Evolutionary conservation across 1,140 invertebrate species (phyloP).

Genomic region (Hyles vespertilio): DNA sequence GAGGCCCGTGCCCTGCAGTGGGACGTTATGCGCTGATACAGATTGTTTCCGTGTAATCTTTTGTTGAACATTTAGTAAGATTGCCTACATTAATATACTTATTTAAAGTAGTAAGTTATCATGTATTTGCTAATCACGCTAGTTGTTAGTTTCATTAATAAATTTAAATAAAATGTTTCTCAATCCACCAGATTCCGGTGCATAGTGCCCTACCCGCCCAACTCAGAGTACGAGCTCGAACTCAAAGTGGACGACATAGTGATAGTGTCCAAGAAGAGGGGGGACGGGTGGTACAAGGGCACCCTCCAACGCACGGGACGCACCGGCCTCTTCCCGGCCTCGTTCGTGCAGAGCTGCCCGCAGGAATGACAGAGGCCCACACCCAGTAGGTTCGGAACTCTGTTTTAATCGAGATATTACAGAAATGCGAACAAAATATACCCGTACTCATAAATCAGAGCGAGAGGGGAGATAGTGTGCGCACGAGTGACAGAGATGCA

Average conservation of each 20-base stretch:
- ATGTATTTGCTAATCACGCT: too few species aligned
- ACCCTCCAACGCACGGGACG: conserved; percentile 92
- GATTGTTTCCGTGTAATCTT: too few species aligned
- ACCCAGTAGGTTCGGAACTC: conserved; percentile 21
- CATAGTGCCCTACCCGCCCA: conserved; percentile 95
- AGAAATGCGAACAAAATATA: neutral
- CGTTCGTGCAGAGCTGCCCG: conserved; percentile 87
- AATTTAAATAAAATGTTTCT: conserved; percentile 8
- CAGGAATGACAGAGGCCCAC: conserved; percentile 41
- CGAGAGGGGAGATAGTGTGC: too few species aligned
- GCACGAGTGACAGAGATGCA: too few species aligned
- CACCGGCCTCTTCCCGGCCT: conserved; percentile 94
- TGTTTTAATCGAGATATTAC: conserved; percentile 19
- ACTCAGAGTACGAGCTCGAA: conserved; percentile 94
- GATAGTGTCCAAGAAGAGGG: conserved; percentile 92
- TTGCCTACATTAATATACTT: too few species aligned
- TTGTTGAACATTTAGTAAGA: too few species aligned
- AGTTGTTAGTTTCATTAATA: too few species aligned
- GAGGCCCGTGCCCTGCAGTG: too few species aligned
- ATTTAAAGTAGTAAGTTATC: too few species aligned
- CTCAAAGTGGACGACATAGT: conserved; percentile 93
- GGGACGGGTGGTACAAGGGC: conserved; percentile 97
- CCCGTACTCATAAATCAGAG: too few species aligned
- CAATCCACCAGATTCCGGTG: conserved; percentile 84
- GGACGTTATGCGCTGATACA: too few species aligned